Evolutionary conservation across 2,113 vertebrate species (phyloP).

Genomic region (Morphnarchus princeps): DNA sequence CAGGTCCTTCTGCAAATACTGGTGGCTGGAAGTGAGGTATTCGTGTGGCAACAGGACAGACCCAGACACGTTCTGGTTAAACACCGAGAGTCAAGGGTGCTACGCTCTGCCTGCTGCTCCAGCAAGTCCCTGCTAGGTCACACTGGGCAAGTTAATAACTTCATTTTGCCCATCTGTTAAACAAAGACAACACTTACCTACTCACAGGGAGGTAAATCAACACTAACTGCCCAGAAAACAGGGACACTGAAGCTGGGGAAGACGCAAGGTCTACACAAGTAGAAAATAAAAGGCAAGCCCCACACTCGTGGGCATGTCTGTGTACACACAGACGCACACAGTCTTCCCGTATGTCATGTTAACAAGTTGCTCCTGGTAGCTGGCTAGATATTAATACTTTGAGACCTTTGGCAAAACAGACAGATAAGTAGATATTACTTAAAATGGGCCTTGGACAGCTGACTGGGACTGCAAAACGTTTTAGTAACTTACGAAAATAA

Average conservation of each 20-base stretch:
- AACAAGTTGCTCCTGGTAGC: neutral
- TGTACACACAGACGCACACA: neutral
- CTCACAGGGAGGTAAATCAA: neutral
- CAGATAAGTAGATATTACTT: neutral
- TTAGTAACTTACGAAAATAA: neutral
- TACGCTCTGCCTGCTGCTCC: neutral
- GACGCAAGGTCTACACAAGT: neutral
- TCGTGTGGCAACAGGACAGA: neutral
- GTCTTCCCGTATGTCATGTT: neutral
- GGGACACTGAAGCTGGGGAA: neutral
- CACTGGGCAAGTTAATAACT: neutral
- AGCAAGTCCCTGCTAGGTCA: neutral
- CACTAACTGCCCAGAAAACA: neutral
- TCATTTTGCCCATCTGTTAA: neutral
- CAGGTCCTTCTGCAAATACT: neutral
- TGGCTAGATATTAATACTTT: neutral
- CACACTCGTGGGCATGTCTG: fast-evolving
- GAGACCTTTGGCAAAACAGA: neutral
- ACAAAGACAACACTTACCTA: neutral
- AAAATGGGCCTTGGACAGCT: neutral
- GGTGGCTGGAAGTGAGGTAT: neutral
- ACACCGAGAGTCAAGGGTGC: neutral
- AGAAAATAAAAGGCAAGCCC: neutral
- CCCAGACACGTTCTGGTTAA: neutral
- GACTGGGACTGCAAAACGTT: neutral